Percentiles rank a stretch among this genome's conserved stretches.
phyloP scores from a whole-genome alignment of 2,113 vertebrate species.

The Tragulus kanchil region DNA sequence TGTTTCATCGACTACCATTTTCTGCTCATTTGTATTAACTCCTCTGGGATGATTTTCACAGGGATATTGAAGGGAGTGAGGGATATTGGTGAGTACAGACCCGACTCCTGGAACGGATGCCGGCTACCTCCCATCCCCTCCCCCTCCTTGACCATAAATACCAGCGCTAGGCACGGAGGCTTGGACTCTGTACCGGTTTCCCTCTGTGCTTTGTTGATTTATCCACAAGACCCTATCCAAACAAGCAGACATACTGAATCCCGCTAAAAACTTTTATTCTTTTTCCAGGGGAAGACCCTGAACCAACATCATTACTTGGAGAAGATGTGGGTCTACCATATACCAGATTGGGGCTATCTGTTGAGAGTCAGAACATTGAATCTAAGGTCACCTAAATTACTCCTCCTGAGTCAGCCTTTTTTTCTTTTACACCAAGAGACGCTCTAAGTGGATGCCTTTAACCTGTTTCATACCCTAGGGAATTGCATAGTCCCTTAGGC shows the following conservation, averaged over 20 bases:
- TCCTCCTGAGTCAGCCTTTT: too few relatives aligned
- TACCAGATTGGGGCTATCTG: too few relatives aligned
- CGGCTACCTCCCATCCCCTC: not conserved
- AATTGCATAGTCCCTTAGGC: too few relatives aligned
- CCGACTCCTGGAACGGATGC: not conserved
- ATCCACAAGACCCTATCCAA: not conserved
- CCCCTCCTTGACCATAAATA: not conserved
- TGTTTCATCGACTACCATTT: not conserved
- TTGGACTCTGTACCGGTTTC: not conserved
- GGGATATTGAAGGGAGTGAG: not conserved
- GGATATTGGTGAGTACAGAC: not conserved
- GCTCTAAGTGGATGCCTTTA: too few relatives aligned
- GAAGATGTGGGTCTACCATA: too few relatives aligned
- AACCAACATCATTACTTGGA: not conserved
- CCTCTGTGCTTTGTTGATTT: constrained; percentile 3
- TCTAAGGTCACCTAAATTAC: too few relatives aligned
- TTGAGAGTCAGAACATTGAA: too few relatives aligned
- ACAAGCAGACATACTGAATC: too few relatives aligned
- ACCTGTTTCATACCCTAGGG: too few relatives aligned
- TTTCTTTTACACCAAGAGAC: too few relatives aligned
- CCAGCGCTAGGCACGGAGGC: not conserved
- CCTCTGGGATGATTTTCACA: not conserved
- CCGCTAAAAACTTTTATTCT: too few relatives aligned
- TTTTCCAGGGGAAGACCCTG: too few relatives aligned
- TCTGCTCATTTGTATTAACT: constrained; percentile 6